phyloP scores from a whole-genome alignment of 1,140 invertebrate genomes.

The Plectrocnemia conspersa region DNA sequence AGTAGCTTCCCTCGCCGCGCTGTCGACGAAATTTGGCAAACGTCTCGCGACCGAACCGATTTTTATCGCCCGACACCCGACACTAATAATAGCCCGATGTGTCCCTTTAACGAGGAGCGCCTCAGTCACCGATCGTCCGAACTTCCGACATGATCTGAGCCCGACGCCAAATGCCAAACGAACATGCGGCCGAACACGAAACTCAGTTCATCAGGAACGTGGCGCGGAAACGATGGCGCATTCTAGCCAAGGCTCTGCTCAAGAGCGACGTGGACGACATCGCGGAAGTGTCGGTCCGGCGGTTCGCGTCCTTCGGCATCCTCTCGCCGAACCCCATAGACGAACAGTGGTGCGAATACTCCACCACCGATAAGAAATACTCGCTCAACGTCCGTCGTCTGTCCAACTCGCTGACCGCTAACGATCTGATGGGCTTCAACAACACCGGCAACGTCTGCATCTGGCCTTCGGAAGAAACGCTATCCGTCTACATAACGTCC shows the following conservation, averaged over 20 bases:
- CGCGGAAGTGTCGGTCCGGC: constrained; percentile 49
- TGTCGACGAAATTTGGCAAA: no score
- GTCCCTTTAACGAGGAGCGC: background rate
- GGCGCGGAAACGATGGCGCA: constrained; percentile 63
- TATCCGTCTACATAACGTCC: constrained; percentile 68
- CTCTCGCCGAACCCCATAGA: constrained; percentile 41
- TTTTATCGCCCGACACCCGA: background rate
- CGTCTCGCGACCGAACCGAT: background rate
- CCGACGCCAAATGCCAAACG: constrained; percentile 7
- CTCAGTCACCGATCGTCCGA: background rate
- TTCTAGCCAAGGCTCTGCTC: constrained; percentile 62
- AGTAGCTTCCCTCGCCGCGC: no score
- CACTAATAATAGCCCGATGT: constrained; percentile 4
- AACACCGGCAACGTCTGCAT: constrained; percentile 89
- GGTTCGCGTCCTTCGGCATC: constrained; percentile 56
- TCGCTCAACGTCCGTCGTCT: constrained; percentile 44
- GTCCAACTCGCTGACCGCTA: constrained; percentile 59
- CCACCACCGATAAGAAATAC: constrained; percentile 23
- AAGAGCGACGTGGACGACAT: constrained; percentile 48
- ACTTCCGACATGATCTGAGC: background rate
- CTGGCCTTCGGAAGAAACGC: constrained; percentile 84
- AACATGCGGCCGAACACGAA: constrained; percentile 11
- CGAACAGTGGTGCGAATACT: constrained; percentile 42
- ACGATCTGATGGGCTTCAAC: constrained; percentile 78
- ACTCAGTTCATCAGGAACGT: constrained; percentile 15